Conservation (phyloP, 1,140 invertebrate species). For the Cyclina sinensis region DNA sequence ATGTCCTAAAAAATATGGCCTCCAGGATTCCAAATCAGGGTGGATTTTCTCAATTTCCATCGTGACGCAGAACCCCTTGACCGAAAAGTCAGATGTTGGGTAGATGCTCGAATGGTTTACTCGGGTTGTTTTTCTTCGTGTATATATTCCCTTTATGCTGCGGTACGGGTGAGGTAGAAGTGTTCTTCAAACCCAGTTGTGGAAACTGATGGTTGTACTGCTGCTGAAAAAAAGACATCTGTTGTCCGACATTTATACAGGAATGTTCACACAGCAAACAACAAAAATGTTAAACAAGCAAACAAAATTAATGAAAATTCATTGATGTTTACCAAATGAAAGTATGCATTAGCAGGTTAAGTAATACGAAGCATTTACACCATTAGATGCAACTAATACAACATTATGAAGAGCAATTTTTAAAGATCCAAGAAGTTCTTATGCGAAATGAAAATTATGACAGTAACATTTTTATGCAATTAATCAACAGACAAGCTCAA, state of each 20-base stretch:
- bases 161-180: conserved; percentile 79
- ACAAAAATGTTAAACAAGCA: conserved; percentile 11
- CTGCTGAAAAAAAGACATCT: conserved; percentile 64
- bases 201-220: conserved; percentile 75
- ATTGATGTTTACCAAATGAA: conserved; percentile 2
- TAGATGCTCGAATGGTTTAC: conserved; percentile 73
- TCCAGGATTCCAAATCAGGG: conserved; percentile 74
- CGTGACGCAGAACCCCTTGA: conserved; percentile 85
- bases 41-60: conserved; percentile 75
- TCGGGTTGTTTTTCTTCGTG: conserved; percentile 64
- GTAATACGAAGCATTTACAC: background rate
- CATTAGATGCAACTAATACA: background rate
- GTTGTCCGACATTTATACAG: conserved; percentile 58
- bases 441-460: background rate
- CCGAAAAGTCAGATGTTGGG: conserved; percentile 86
- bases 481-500: background rate
- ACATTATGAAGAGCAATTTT: background rate
- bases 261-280: conserved; percentile 66
- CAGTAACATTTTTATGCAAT: background rate
- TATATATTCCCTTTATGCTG: conserved; percentile 68
- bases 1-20: conserved; percentile 73
- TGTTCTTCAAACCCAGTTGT: conserved; percentile 69
- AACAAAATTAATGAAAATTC: background rate
- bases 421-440: background rate
- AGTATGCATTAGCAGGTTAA: background rate